phyloP scores from a whole-genome alignment of 1,140 invertebrate genomes.

The Ylistrum balloti region DNA sequence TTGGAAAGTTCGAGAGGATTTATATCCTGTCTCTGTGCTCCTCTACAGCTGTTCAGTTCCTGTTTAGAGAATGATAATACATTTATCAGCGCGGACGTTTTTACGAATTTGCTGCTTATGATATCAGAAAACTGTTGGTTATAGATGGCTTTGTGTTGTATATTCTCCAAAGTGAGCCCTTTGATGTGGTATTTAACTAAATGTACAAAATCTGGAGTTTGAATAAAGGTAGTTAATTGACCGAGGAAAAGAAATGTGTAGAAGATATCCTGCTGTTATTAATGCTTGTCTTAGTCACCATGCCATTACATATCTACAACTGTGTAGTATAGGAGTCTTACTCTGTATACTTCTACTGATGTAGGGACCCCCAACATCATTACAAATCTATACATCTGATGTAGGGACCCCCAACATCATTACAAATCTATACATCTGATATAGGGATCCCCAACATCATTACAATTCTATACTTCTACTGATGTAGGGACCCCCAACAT shows the following conservation, averaged over 20 bases:
- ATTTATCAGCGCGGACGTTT: neutral
- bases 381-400: too few species aligned
- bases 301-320: too few species aligned
- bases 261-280: neutral
- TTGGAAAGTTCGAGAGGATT: too few species aligned
- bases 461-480: too few species aligned
- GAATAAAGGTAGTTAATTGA: neutral
- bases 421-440: too few species aligned
- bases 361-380: too few species aligned
- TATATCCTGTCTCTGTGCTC: neutral
- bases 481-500: too few species aligned
- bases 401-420: too few species aligned
- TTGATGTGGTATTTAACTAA: slow-evolving; percentile 8
- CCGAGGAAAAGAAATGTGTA: neutral
- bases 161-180: neutral
- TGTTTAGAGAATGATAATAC: neutral
- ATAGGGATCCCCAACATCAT: too few species aligned
- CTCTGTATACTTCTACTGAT: too few species aligned
- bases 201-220: neutral
- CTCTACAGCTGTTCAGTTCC: neutral
- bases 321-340: too few species aligned
- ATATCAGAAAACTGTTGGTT: neutral
- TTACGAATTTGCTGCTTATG: neutral
- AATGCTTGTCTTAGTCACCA: neutral
- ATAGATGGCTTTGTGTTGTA: neutral